phyloP scores from a whole-genome alignment of 53 echinoderm and acorn worm genomes.

The Actinopyga echinites region DNA sequence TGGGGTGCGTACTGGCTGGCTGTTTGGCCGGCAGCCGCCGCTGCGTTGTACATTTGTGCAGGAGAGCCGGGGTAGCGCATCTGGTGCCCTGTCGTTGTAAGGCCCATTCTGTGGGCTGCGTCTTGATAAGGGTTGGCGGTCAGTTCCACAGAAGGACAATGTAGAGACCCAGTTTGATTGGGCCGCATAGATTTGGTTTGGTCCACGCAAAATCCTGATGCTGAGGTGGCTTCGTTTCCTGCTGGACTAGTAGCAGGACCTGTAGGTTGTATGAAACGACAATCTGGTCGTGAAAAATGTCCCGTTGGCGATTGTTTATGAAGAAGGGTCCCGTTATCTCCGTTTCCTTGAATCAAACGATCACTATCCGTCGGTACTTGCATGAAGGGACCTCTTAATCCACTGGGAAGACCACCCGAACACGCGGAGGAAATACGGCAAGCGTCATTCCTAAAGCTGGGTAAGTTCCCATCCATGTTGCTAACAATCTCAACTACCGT shows the following conservation, averaged over 20 bases:
- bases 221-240: constrained; percentile 43
- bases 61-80: constrained; percentile 66
- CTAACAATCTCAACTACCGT: constrained; percentile 15
- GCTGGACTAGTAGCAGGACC: constrained; percentile 42
- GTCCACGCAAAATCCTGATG: constrained; percentile 47
- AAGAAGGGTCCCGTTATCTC: constrained; percentile 40
- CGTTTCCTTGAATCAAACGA: constrained; percentile 21
- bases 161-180: constrained; percentile 52
- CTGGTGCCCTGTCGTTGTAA: constrained; percentile 56
- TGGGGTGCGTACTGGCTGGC: constrained; percentile 55
- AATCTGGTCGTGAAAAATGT: constrained; percentile 56
- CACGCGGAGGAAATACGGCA: constrained; percentile 43
- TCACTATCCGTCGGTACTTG: constrained; percentile 40
- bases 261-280: constrained; percentile 58
- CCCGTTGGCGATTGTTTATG: constrained; percentile 48
- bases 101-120: constrained; percentile 58
- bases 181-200: constrained; percentile 58
- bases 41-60: constrained; percentile 68
- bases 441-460: constrained; percentile 40
- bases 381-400: constrained; percentile 44
- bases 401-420: constrained; percentile 26
- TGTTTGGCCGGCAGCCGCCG: constrained; percentile 50
- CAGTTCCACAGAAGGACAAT: constrained; percentile 61
- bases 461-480: constrained; percentile 45
- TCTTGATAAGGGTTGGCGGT: constrained; percentile 53